These are phyloP conservation scores for Stigmatopora argus DNA, from an alignment of 2,113 vertebrate genomes.

Conservation along the genomic window DNA sequence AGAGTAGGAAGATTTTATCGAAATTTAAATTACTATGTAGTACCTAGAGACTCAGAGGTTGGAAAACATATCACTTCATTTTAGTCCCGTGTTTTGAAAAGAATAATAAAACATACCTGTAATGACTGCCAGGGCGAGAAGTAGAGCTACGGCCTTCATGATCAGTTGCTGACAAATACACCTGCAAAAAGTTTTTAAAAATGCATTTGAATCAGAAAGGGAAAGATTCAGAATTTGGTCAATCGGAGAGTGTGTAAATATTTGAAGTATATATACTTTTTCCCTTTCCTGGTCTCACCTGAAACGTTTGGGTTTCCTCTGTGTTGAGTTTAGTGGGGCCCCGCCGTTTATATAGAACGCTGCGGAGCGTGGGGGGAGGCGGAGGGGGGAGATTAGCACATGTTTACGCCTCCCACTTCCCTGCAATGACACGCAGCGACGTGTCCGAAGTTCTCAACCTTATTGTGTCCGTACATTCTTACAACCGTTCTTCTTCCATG, in stretches of 20 bases:
- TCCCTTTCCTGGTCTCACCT: background rate
- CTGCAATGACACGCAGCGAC: background rate
- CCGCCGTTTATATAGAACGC: background rate
- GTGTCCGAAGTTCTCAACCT: background rate
- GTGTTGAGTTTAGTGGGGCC: background rate
- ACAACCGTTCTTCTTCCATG: background rate
- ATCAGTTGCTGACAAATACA: slow-evolving; percentile 53
- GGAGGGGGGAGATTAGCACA: background rate
- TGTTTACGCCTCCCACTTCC: background rate
- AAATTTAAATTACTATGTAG: background rate
- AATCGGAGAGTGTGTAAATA: background rate
- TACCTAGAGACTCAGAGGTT: background rate
- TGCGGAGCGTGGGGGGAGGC: background rate
- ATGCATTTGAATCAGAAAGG: background rate
- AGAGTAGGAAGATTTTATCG: too few relatives aligned
- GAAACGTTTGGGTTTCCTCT: background rate
- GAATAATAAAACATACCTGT: slow-evolving; percentile 52
- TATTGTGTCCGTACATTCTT: background rate
- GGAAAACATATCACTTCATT: background rate
- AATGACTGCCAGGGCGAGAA: slow-evolving; percentile 68
- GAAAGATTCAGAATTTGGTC: background rate
- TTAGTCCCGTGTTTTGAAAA: background rate
- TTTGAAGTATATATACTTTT: too few relatives aligned
- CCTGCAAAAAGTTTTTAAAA: slow-evolving; percentile 28
- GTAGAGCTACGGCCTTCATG: slow-evolving; percentile 69